Evolutionary conservation across 2,888 invertebrate species (phyloP).

Genomic region (Augochlorella aurata): DNA sequence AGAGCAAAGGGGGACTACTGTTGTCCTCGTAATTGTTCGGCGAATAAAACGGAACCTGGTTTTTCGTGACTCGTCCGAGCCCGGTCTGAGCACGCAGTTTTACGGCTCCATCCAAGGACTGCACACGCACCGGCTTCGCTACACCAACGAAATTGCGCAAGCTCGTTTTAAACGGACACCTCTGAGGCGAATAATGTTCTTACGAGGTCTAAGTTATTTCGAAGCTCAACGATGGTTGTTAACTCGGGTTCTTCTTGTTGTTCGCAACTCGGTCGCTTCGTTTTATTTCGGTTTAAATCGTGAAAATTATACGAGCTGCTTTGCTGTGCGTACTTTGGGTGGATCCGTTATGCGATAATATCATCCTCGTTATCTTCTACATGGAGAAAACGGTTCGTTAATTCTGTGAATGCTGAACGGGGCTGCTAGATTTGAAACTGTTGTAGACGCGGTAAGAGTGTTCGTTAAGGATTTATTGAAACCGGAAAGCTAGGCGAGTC

Average conservation of each 20-base stretch:
- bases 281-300: not conserved
- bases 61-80: constrained; percentile 5
- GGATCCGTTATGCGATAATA: too few species aligned
- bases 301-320: not conserved
- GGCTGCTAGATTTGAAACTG: too few species aligned
- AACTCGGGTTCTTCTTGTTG: not conserved
- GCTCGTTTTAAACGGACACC: constrained; percentile 40
- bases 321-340: too few species aligned
- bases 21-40: constrained; percentile 51
- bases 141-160: constrained; percentile 39
- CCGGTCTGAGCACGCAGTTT: constrained; percentile 31
- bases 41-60: constrained; percentile 45
- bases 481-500: too few species aligned
- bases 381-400: too few species aligned
- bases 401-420: too few species aligned
- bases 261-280: not conserved
- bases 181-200: constrained; percentile 37
- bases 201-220: constrained; percentile 41
- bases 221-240: not conserved
- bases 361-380: too few species aligned
- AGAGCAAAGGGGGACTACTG: constrained; percentile 6
- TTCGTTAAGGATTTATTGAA: too few species aligned
- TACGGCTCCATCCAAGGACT: not conserved
- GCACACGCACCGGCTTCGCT: constrained; percentile 15
- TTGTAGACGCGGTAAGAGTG: too few species aligned